These are phyloP conservation scores for Monochamus saltuarius DNA, from an alignment of 1,140 invertebrate genomes.

Conservation along the genomic window DNA sequence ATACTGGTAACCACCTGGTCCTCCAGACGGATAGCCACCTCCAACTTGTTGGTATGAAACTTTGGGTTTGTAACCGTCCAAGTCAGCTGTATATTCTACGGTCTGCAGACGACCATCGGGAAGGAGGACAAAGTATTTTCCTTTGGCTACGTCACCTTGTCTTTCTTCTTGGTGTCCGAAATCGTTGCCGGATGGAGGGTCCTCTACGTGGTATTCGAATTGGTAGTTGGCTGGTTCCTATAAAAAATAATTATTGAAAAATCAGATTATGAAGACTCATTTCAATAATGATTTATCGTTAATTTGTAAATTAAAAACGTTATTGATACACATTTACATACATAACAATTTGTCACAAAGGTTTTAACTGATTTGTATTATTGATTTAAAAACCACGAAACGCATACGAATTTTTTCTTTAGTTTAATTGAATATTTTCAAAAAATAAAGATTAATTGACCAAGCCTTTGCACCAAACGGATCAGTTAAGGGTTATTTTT, in stretches of 20 bases:
- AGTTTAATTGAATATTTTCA: too few species aligned
- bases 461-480: too few species aligned
- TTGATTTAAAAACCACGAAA: too few species aligned
- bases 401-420: too few species aligned
- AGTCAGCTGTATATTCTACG: conserved; percentile 76
- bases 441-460: too few species aligned
- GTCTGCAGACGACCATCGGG: conserved; percentile 76
- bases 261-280: too few species aligned
- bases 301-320: too few species aligned
- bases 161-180: conserved; percentile 72
- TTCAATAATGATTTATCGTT: too few species aligned
- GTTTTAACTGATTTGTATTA: too few species aligned
- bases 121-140: conserved; percentile 71
- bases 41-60: conserved; percentile 70
- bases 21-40: conserved; percentile 37
- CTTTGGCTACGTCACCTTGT: conserved; percentile 65
- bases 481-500: too few species aligned
- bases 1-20: conserved; percentile 15
- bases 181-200: conserved; percentile 67
- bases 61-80: conserved; percentile 73
- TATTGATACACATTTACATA: too few species aligned
- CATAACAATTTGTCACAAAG: too few species aligned
- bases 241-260: conserved; percentile 2
- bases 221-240: conserved; percentile 70
- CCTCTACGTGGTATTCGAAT: conserved; percentile 73